A percentile compares a stretch with the other conserved stretches of the same genome.
phyloP scores from a whole-genome alignment of 2,888 invertebrate species.

The Tipula confusa region DNA sequence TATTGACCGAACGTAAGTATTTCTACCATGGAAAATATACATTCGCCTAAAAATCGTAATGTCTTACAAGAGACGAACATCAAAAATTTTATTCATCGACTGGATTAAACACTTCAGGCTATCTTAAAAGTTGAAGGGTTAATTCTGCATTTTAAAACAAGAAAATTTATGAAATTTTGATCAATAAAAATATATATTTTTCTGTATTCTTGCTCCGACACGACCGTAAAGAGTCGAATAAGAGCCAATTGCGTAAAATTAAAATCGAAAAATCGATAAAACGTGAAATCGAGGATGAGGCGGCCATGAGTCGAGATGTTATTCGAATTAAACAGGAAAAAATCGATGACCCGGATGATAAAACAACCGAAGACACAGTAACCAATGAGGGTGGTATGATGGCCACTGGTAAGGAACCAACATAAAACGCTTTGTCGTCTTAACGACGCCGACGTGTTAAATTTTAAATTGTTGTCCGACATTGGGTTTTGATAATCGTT shows the following conservation, averaged over 20 bases:
- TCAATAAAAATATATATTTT: neutral
- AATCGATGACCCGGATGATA: neutral
- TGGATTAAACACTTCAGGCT: neutral
- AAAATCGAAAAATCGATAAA: neutral
- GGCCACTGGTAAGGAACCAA: conserved; percentile 3
- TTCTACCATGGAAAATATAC: too few relatives aligned
- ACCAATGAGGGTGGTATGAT: neutral
- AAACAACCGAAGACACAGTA: neutral
- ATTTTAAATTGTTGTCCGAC: neutral
- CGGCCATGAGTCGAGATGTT: neutral
- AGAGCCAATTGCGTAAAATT: neutral
- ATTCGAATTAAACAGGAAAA: conserved; percentile 20
- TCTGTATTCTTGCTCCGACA: neutral
- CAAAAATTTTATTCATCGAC: neutral
- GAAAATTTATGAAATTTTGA: neutral
- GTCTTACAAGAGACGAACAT: neutral
- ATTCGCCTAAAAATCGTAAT: neutral
- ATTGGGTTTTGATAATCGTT: neutral
- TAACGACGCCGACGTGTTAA: neutral
- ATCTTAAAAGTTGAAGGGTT: neutral
- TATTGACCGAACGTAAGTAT: conserved; percentile 43
- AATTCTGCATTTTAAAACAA: neutral
- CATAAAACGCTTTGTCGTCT: neutral
- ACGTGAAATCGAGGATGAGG: neutral
- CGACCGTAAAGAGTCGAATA: neutral